Base-by-base conservation (phyloP, 2,888 invertebrate species). In the Macaria liturata region DNA sequence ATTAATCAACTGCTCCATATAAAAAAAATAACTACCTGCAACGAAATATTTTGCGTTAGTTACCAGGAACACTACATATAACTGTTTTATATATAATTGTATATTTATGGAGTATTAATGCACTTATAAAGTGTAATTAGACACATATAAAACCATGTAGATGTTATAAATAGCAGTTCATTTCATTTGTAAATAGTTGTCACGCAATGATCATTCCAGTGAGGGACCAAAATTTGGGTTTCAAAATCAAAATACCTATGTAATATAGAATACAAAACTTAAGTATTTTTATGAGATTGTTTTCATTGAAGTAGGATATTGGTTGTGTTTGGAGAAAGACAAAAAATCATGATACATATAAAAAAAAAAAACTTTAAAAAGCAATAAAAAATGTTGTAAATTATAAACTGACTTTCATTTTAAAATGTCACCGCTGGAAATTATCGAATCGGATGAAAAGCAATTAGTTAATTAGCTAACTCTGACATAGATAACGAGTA, bases 51-150 rank as follows among this genome's bases (percentile, higher is more conserved):
- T 20, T 3, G 3, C 34, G 34, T 54, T 69, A 67, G 66, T 70
- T 20, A 20, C 20, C 20, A 20, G 2, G 20, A 1, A n/a, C 2
- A 20, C 20, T 20, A 20, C 20, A 20, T 20, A 20, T 20, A 20
- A 20, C 20, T 20, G 20, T 20, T 20, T 20, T 20, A 20, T 20
- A 20, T 20, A 20, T 20, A 20, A 20, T 59, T 71, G 68, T 76
- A 70, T 74, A 76, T 70, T 45, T 65, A 57, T 72, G 64, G 49
- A 58, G 31, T 61, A 55, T 57, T 61, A 37, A 9, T 54, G 47
- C 50, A 66, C 64, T 63, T 65, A 37, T 49, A 58, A 66, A 45
- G 51, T 67, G 61, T 61, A 54, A 62, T 62, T 65, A 61, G 47
- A n/a, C 40, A 37, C 46, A 44, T 57, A 51, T 47, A 37, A 47